Conservation (phyloP, 2,888 invertebrate genomes). For the Gasteruption jaculator region DNA sequence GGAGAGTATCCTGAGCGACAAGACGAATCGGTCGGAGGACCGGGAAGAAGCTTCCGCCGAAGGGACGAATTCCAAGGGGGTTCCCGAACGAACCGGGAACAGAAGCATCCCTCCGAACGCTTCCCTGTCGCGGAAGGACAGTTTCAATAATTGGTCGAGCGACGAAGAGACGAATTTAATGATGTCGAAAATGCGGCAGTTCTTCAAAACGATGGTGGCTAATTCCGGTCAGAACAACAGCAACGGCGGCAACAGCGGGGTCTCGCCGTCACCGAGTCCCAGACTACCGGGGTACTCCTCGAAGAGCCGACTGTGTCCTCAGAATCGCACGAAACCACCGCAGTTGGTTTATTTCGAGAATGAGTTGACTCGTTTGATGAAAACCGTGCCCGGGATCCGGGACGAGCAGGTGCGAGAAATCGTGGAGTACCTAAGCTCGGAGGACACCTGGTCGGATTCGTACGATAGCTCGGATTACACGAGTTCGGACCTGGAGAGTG, state of each 20-base stretch:
- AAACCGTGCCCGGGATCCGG: constrained; percentile 86
- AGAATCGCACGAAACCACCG: constrained; percentile 70
- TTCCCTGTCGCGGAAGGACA: constrained; percentile 75
- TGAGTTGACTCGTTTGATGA: constrained; percentile 85
- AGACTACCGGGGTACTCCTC: constrained; percentile 37
- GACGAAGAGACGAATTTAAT: constrained; percentile 91
- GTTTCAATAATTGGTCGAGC: constrained; percentile 91
- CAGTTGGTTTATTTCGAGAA: constrained; percentile 86
- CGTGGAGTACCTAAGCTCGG: constrained; percentile 87
- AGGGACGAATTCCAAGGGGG: constrained; percentile 1
- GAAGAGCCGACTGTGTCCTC: constrained; percentile 41
- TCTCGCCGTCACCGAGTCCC: constrained; percentile 58
- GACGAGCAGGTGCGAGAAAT: constrained; percentile 89
- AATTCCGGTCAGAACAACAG: constrained; percentile 53
- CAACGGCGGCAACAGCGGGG: constrained; percentile 35
- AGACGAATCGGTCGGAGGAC: constrained; percentile 19
- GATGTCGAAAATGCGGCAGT: constrained; percentile 93
- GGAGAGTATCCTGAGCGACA: constrained; percentile 25
- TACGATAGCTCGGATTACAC: constrained; percentile 91
- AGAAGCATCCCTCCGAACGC: constrained; percentile 43
- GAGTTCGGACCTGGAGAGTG: constrained; percentile 78
- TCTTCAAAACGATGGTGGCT: constrained; percentile 88
- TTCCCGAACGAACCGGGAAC: background rate
- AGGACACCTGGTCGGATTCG: constrained; percentile 91
- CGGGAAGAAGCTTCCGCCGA: constrained; percentile 19